phyloP scores from a whole-genome alignment of 1,140 invertebrate genomes.

The fruit fly (Drosophila melanogaster) region Release_6_plus_ISO1_MT NC_004354.4:16445001-16445500 shows the following conservation, averaged over 20 bases:
- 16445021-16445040: conserved; percentile 35
- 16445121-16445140: conserved; percentile 21
- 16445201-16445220: conserved; percentile 14
- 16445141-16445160: conserved; percentile 6
- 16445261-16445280: conserved; percentile 45
- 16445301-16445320: conserved; percentile 23
- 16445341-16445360: conserved; percentile 62
- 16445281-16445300: conserved; percentile 63
- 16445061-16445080: conserved; percentile 54
- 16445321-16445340: conserved; percentile 70
- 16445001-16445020: conserved; percentile 55
- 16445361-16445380: conserved; percentile 29
- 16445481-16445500: conserved; percentile 25
- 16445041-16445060: conserved; percentile 57
- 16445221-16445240: conserved; percentile 2
- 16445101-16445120: conserved; percentile 10
- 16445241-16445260: conserved; percentile 47
- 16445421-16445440: conserved; percentile 22
- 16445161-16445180: not conserved
- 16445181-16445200: conserved; percentile 37
- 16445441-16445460: conserved; percentile 12
- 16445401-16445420: not conserved
- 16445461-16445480: conserved; percentile 23
- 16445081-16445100: conserved; percentile 24
- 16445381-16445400: conserved; percentile 9